Percentiles rank a stretch among this genome's conserved stretches.
Evolutionary conservation across 2,113 vertebrate genomes (phyloP).

Genomic region (Neopipo cinnamomea): DNA sequence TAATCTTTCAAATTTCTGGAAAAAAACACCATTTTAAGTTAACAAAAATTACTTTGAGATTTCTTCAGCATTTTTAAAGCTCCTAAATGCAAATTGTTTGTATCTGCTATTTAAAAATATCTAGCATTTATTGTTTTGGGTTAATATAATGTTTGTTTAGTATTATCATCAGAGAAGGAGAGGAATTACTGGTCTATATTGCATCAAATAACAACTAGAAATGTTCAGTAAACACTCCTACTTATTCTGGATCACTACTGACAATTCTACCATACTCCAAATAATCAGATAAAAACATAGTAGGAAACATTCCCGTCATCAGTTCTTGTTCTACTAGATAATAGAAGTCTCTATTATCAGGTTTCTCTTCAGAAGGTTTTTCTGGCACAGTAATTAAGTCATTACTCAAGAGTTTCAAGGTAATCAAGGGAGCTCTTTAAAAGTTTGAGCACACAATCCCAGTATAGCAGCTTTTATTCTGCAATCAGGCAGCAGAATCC

Average conservation of each 20-base stretch:
- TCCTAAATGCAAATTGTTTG: background rate
- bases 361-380: background rate
- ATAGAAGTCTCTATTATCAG: background rate
- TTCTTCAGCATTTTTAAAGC: background rate
- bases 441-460: background rate
- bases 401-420: background rate
- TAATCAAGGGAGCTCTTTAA: background rate
- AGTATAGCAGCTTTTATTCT: background rate
- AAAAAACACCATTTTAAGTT: background rate
- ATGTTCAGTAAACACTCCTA: background rate
- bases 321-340: background rate
- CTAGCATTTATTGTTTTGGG: background rate
- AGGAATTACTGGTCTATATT: background rate
- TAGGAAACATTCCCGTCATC: background rate
- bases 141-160: background rate
- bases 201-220: background rate
- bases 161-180: background rate
- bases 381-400: background rate
- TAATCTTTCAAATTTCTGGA: background rate
- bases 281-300: background rate
- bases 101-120: background rate
- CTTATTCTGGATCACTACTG: background rate
- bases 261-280: background rate
- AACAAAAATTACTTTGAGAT: background rate
- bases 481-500: background rate